Base-by-base conservation (phyloP, 2,113 vertebrate species). In the Pelodiscus sinensis region DNA sequence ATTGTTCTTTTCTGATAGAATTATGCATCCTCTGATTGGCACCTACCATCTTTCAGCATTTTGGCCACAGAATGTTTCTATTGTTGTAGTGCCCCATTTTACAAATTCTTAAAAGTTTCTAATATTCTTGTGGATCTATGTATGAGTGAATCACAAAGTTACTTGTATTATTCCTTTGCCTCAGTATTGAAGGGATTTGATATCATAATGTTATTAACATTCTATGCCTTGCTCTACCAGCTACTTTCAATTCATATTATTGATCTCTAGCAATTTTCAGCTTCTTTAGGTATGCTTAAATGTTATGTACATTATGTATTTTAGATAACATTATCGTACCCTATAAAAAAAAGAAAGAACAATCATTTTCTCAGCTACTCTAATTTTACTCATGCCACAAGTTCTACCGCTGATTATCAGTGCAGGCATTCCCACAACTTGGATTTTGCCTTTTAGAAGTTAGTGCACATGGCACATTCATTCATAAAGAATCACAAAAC, bases 11-110 rank as follows among this genome's bases (percentile, higher is more conserved):
- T 56, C 18, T n/a, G 31, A 83, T 27, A 54, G 35, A 0, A 0
- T 0, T 0, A 58, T 38, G 6, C 0, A 0, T 5, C 31, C 79
- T 85, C 27, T 60, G 35, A 31, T 38, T 14, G 58, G 27, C 12
- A 58, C n/a, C 56, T n/a, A 44, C 29, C 44, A 24, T n/a, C 38
- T 65, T 68, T n/a, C 29, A 51, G 27, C 9, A 68, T 68, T 21
- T 68, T 68, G 35, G 21, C 56, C 12, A 21, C n/a, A 68, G 18
- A 12, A 52, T 54, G 24, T 82, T 27, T 50, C 79, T 80, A 18
- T 65, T 58, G 35, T 44, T 68, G 82, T 54, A 52, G 29, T 54
- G 44, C 44, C 11, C 62, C 50, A 68, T 24, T 84, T 84, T 38
- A 84, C 82, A 68, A 68, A 50, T 25, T 50, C 29, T n/a, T 38